Percentiles rank a stretch among this genome's conserved stretches.
Evolutionary conservation across 2,888 invertebrate genomes (phyloP).

Genomic region (Hymenopus coronatus): DNA sequence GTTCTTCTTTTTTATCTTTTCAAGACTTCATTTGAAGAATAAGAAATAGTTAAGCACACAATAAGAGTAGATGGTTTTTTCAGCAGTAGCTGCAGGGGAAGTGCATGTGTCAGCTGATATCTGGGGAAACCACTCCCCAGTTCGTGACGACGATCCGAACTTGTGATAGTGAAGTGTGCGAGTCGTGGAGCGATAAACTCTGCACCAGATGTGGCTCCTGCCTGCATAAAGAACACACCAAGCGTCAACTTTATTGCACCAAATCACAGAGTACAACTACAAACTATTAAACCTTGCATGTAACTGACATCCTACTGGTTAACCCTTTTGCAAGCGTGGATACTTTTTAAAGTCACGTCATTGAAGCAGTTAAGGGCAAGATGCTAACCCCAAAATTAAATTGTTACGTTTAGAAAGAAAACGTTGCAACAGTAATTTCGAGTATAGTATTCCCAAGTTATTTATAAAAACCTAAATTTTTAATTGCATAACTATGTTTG

Average conservation of each 20-base stretch:
- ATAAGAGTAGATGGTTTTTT: background rate
- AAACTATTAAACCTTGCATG: background rate
- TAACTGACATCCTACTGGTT: background rate
- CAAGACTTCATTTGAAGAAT: background rate
- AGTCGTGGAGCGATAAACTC: background rate
- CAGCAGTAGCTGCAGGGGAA: background rate
- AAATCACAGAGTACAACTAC: background rate
- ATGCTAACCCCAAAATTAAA: too few relatives aligned
- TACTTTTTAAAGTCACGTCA: too few relatives aligned
- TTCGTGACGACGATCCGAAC: background rate
- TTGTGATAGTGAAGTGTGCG: background rate
- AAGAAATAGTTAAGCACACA: conserved; percentile 15
- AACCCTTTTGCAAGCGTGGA: background rate
- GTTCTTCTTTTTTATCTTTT: background rate
- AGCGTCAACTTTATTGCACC: background rate
- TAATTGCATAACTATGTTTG: too few relatives aligned
- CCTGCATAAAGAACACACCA: background rate
- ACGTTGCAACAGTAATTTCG: too few relatives aligned
- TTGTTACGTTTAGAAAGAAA: too few relatives aligned
- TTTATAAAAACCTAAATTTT: too few relatives aligned
- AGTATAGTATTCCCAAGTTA: too few relatives aligned
- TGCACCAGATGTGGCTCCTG: background rate
- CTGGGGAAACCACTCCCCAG: background rate
- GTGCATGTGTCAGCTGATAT: conserved; percentile 17
- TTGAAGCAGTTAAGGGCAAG: too few relatives aligned